Evolutionary conservation across 1,140 invertebrate genomes (phyloP), one percentile per base, ranked within the genome.

Genomic region (Zelostemma sp.): DNA sequence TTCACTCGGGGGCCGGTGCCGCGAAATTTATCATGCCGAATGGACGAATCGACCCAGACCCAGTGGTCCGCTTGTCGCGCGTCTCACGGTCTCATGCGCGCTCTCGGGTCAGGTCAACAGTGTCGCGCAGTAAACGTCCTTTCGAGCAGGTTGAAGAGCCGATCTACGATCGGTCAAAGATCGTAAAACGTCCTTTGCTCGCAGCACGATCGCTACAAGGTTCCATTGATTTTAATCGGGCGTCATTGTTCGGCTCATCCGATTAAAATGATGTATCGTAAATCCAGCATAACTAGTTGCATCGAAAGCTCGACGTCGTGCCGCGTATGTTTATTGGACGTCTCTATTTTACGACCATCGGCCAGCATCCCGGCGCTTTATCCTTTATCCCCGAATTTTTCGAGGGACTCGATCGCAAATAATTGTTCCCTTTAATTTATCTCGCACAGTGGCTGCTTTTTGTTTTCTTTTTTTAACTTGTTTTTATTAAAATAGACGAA

Each of bases 21-120:
- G 73, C 67, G 74, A 74, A 76, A 69, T 71, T 65, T 78, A 80
- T 78, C 72, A 66, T 57, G 55, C 64, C 53, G 43, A 61, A 59
- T 59, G 61, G 57, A 68, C 53, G 40, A 63, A 59, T 59, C 66
- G 60, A 68, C 65, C 72, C 64, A 65, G 71, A 68, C 74, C 54
- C 56, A 74, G 59, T 72, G 68, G 63, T 73, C 68, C 65, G 62
- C 62, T 55, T 63, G 60, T 60, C 66, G 59, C 58, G 48, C 66
- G 59, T 62, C 55, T 69, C 66, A 63, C 55, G 59, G 6, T 19
- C 43, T 15, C 43, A 17, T 68, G 71, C n/a, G n/a, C n/a, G n/a
- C n/a, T n/a, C n/a, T 63, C 76, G 77, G 76, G 74, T 79, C 74
- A 77, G 71, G 72, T 77, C 77, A 64, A 49, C 45, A 14, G 53